A percentile compares a stretch with the other conserved stretches of the same genome.
Evolutionary conservation across 2,797 vertebrate genomes (phyloP).

Genomic region (Anolis apletophallus): DNA sequence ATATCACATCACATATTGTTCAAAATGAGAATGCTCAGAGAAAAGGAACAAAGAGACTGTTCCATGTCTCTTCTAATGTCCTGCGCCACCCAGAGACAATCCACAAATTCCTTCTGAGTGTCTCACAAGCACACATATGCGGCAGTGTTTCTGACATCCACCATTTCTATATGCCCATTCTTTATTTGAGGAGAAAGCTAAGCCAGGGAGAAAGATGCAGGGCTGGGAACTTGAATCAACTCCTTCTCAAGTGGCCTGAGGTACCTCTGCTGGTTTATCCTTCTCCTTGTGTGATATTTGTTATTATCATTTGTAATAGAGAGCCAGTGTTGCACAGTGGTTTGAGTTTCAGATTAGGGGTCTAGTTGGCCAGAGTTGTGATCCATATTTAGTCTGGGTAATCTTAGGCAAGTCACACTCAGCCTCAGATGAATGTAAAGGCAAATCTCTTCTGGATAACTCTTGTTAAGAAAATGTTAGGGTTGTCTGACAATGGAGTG

Average conservation of each 20-base stretch:
- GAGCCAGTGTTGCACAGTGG: too few species aligned
- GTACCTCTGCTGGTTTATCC: neutral
- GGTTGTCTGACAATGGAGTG: too few species aligned
- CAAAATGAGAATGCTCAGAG: neutral
- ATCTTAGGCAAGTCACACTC: too few species aligned
- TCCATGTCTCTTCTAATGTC: neutral
- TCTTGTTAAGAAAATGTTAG: too few species aligned
- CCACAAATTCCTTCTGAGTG: neutral
- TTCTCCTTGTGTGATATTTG: neutral
- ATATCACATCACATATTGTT: too few species aligned
- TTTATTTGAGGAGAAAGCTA: neutral
- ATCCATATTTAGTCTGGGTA: too few species aligned
- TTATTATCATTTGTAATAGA: neutral
- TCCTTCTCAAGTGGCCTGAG: neutral
- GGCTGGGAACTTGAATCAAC: too few species aligned
- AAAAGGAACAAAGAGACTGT: neutral
- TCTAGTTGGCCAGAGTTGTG: too few species aligned
- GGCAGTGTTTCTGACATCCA: too few species aligned
- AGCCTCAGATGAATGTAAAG: too few species aligned
- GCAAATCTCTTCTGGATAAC: too few species aligned
- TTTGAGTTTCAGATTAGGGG: too few species aligned
- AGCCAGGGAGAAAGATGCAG: neutral
- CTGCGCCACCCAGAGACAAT: neutral
- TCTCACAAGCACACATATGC: neutral
- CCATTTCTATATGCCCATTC: neutral